Base-by-base conservation (phyloP, 2,888 invertebrate genomes). In the Macropis europaea region DNA sequence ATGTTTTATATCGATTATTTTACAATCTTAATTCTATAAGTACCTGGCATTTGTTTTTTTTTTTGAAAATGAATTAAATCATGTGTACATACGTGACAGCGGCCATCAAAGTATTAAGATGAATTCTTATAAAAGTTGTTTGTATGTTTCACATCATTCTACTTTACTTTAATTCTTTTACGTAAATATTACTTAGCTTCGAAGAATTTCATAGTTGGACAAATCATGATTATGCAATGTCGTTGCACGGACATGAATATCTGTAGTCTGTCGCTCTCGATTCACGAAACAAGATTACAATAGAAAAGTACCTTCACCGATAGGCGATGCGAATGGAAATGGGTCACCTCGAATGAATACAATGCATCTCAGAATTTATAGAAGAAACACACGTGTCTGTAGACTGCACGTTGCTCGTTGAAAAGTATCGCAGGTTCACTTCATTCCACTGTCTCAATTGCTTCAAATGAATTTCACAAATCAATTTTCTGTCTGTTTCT, bases 221-320 rank as follows among this genome's bases (percentile, higher is more conserved):
- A 36, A 42, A 32, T 26, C 30, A n/a, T 13, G 17, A 4, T 32
- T 42, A 24, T 50, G 22, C 38, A n/a, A 13, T 40, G 38, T 42
- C 50, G 38, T 50, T 40, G 15, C 32, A 22, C 40, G 32, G 38
- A 43, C 19, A n/a, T 48, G 40, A 28, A 57, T 32, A 48, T 47
- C 64, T 42, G 13, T 30, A 28, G 45, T n/a, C 52, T 59, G 50
- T 66, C 66, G 52, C 60, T 50, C 43, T 60, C 59, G 32, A 32
- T 59, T 66, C 66, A 24, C 48, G 42, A 52, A 66, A 60, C 45
- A 38, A 60, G 52, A 57, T 66, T 60, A 59, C 36, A 66, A 66
- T 66, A 38, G 66, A 60, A 52, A 66, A 59, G 40, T 66, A 66
- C 52, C 42, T 59, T 38, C 50, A 19, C 45, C 66, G 50, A 59